Evolutionary conservation across 2,113 vertebrate genomes (phyloP).

Genomic region (rabbit (Oryctolagus cuniculus)): DNA sequence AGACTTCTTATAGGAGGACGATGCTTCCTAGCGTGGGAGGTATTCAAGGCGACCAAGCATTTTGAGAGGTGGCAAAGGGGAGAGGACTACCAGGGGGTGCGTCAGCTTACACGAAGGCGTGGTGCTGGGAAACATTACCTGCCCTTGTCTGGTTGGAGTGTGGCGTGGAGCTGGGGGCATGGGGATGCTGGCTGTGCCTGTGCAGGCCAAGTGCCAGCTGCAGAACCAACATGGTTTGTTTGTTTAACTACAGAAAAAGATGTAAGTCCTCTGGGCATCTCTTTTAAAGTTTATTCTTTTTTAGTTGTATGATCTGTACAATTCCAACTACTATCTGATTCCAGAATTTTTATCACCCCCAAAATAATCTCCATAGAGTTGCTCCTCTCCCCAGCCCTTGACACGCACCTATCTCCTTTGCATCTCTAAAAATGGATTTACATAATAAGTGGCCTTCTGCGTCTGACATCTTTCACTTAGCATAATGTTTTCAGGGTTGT

Average conservation of each 20-base stretch:
- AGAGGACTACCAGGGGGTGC: neutral
- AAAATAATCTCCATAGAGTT: neutral
- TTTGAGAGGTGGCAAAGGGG: neutral
- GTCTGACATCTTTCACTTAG: neutral
- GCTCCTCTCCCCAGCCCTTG: neutral
- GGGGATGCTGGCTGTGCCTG: rapidly evolving
- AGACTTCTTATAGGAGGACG: neutral
- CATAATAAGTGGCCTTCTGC: neutral
- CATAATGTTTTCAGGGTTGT: constrained; percentile 7
- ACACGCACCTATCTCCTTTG: neutral
- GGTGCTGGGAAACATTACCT: neutral
- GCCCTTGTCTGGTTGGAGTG: no score
- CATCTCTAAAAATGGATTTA: neutral
- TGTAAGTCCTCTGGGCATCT: neutral
- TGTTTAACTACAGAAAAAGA: neutral
- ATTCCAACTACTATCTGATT: neutral
- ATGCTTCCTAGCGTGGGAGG: neutral
- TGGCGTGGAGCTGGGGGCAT: neutral
- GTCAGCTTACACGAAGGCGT: neutral
- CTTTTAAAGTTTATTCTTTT: constrained; percentile 10
- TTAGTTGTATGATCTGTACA: neutral
- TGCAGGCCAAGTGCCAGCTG: neutral
- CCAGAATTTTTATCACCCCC: neutral
- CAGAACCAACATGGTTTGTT: neutral
- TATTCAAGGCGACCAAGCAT: neutral